phyloP scores from a whole-genome alignment of 1,140 invertebrate genomes.

The Cylas formicarius region DNA sequence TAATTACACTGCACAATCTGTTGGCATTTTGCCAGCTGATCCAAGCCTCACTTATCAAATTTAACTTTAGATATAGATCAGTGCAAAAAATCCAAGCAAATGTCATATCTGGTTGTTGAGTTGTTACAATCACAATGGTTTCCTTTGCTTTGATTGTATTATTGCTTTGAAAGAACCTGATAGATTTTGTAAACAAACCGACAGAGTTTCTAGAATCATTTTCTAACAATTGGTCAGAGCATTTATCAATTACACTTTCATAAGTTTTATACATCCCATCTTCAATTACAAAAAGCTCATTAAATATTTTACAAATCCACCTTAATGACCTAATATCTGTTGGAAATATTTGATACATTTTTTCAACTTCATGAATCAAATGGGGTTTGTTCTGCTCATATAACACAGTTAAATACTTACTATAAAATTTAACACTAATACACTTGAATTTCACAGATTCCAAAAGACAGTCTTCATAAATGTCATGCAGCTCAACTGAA shows the following conservation, averaged over 20 bases:
- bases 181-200: conserved; percentile 53
- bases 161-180: conserved; percentile 46
- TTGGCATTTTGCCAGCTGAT: conserved; percentile 37
- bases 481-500: conserved; percentile 4
- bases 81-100: conserved; percentile 45
- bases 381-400: conserved; percentile 45
- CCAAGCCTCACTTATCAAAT: conserved; percentile 50
- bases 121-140: conserved; percentile 12
- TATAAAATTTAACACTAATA: conserved; percentile 43
- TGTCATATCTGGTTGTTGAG: conserved; percentile 35
- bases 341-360: conserved; percentile 47
- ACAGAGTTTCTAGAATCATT: conserved; percentile 51
- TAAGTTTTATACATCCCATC: conserved; percentile 37
- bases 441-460: neutral
- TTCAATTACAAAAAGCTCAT: conserved; percentile 43
- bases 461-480: conserved; percentile 14
- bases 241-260: conserved; percentile 44
- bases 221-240: conserved; percentile 43
- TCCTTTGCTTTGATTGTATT: conserved; percentile 51
- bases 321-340: conserved; percentile 47
- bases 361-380: conserved; percentile 44
- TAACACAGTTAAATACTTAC: conserved; percentile 50
- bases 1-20: conserved; percentile 37
- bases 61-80: conserved; percentile 49
- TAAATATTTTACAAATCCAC: conserved; percentile 56